Conservation (phyloP, 2,113 vertebrate genomes). For the Cephalopterus ornatus region DNA sequence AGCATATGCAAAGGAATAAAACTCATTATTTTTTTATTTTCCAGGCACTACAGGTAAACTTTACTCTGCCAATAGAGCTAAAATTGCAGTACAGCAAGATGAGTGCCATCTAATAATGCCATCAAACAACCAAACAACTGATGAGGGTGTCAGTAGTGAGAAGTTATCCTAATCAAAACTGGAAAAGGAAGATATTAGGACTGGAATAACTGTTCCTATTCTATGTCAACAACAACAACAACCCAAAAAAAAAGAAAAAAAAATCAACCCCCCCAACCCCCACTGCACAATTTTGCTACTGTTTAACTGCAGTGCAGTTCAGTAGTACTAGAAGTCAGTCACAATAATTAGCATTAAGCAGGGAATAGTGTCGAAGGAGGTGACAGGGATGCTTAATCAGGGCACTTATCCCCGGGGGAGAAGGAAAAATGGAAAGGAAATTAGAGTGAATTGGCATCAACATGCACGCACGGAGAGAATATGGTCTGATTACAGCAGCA, state of each 20-base stretch:
- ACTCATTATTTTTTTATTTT: neutral
- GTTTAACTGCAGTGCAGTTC: slow-evolving; percentile 39
- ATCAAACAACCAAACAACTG: neutral
- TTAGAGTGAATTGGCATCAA: slow-evolving; percentile 62
- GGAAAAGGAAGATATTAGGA: neutral
- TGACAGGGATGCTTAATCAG: slow-evolving; percentile 65
- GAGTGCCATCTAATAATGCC: neutral
- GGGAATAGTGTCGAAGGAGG: slow-evolving; percentile 44
- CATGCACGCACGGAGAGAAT: slow-evolving; percentile 38
- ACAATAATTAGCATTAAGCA: slow-evolving; percentile 42
- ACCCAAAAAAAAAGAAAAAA: neutral
- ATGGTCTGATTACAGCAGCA: slow-evolving; percentile 54
- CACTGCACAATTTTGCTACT: neutral
- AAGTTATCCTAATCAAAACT: neutral
- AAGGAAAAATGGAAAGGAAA: slow-evolving; percentile 64
- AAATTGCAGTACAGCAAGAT: neutral
- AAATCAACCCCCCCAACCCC: neutral
- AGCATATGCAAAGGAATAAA: neutral
- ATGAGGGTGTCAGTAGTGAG: neutral
- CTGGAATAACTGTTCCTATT: neutral
- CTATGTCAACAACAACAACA: neutral
- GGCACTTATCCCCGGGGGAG: slow-evolving; percentile 54
- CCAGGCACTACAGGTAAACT: neutral
- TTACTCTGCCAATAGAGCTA: neutral
- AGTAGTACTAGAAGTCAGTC: slow-evolving; percentile 44